Evolutionary conservation across 2,113 vertebrate species (phyloP).

Genomic region (Ciconia maguari): DNA sequence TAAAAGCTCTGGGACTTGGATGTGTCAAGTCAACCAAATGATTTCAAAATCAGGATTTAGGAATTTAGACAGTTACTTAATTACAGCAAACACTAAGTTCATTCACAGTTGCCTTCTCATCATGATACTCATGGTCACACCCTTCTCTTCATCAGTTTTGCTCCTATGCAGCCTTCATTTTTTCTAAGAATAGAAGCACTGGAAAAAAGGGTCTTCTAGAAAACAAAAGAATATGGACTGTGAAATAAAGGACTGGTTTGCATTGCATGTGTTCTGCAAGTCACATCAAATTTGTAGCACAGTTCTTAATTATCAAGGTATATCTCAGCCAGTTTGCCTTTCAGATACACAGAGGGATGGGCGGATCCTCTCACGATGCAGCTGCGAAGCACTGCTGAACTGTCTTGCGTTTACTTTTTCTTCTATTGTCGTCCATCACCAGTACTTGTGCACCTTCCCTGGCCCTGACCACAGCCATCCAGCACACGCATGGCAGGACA

Average conservation of each 20-base stretch:
- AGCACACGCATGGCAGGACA: fast-evolving
- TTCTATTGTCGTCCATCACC: fast-evolving
- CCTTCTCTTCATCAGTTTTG: background rate
- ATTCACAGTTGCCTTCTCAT: background rate
- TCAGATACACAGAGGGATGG: background rate
- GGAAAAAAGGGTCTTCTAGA: background rate
- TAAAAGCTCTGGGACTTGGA: constrained; percentile 53
- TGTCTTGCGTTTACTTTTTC: background rate
- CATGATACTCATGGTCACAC: background rate
- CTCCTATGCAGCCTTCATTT: background rate
- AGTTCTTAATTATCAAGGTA: background rate
- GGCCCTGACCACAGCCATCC: background rate
- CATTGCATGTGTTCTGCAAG: background rate
- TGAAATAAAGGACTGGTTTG: background rate
- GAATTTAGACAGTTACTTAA: constrained; percentile 57
- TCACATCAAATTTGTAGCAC: background rate
- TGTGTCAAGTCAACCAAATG: constrained; percentile 33
- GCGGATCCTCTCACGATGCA: fast-evolving
- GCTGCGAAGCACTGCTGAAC: background rate
- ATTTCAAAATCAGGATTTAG: constrained; percentile 49
- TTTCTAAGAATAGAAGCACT: background rate
- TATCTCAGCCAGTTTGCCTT: background rate
- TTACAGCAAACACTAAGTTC: background rate
- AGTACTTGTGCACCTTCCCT: background rate
- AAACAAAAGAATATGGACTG: background rate